phyloP scores from a whole-genome alignment of 2,113 vertebrate species.

The Typhlomys cinereus region DNA sequence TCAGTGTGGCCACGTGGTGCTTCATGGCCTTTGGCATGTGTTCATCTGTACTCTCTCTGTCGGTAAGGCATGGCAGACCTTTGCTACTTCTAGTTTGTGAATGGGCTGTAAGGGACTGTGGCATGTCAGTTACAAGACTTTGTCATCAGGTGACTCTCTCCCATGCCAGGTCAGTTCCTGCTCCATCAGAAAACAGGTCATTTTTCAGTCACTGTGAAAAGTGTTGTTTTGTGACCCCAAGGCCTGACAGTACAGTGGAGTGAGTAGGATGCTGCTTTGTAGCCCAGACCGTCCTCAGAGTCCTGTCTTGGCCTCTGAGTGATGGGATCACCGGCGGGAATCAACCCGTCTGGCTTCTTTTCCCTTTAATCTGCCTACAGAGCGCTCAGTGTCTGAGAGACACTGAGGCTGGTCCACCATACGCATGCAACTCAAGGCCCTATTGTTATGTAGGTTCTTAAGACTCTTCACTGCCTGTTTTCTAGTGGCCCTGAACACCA shows the following conservation, averaged over 20 bases:
- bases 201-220: background rate
- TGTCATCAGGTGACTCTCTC: background rate
- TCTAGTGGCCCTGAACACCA: slow-evolving; percentile 93
- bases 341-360: background rate
- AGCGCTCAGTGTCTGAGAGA: background rate
- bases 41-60: background rate
- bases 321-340: background rate
- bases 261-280: background rate
- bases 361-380: background rate
- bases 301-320: background rate
- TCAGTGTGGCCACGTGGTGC: background rate
- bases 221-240: background rate
- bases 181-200: background rate
- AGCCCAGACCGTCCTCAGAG: background rate
- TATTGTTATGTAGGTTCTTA: background rate
- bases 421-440: background rate
- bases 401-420: background rate
- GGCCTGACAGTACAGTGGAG: background rate
- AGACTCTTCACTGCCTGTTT: slow-evolving; percentile 35
- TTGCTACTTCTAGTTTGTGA: background rate
- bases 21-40: background rate
- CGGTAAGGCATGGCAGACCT: too few relatives aligned
- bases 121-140: background rate
- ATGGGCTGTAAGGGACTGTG: background rate
- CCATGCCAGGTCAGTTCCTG: background rate